Percentiles rank a stretch among this genome's conserved stretches.
Evolutionary conservation across 2,888 invertebrate species (phyloP).

Genomic region (Erannis defoliaria): DNA sequence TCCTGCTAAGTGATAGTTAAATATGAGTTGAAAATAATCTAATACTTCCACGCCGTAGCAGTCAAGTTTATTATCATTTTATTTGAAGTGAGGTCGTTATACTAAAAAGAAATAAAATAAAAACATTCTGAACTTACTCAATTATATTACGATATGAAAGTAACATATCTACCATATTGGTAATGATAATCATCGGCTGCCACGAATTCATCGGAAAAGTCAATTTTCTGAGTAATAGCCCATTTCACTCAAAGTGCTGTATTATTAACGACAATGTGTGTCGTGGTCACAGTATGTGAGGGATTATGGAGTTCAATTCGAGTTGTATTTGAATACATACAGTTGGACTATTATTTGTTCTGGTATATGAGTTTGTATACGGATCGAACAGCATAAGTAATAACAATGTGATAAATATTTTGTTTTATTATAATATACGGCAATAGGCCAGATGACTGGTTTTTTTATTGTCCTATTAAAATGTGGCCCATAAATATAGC

Average conservation of each 20-base stretch:
- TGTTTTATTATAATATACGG: too few relatives aligned
- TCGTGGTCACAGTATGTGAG: constrained; percentile 12
- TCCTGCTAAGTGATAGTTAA: too few relatives aligned
- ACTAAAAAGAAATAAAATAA: background rate
- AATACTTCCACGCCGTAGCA: too few relatives aligned
- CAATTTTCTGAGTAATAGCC: constrained; percentile 48
- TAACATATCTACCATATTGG: background rate
- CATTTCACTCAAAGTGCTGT: constrained; percentile 43
- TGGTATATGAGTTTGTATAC: background rate
- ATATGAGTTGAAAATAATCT: too few relatives aligned
- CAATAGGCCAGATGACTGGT: too few relatives aligned
- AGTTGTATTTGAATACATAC: background rate
- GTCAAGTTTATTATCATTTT: too few relatives aligned
- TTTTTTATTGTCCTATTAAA: too few relatives aligned
- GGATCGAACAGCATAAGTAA: too few relatives aligned
- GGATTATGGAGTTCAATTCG: background rate
- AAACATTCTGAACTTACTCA: background rate
- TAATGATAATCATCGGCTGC: constrained; percentile 4
- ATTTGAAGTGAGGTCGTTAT: too few relatives aligned
- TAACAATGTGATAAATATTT: too few relatives aligned
- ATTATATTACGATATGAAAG: background rate
- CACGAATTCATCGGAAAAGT: constrained; percentile 50
- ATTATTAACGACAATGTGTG: constrained; percentile 32
- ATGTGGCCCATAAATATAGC: too few relatives aligned
- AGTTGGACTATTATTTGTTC: background rate